phyloP scores from a whole-genome alignment of 2,888 invertebrate genomes.

The Pristionchus exspectatus region DNA sequence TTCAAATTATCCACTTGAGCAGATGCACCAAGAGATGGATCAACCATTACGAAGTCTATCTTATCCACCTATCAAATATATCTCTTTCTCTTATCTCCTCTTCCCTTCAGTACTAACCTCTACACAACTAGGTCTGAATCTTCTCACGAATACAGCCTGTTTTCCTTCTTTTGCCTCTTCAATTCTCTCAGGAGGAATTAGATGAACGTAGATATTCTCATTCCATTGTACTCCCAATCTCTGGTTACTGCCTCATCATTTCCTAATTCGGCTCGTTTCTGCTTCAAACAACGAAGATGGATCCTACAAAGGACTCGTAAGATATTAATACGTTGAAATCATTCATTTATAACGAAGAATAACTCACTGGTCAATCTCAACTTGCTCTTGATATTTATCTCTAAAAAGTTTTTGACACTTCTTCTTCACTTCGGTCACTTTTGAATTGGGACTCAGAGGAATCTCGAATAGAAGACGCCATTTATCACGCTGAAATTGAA shows the following conservation, averaged over 20 bases:
- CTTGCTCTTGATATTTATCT: conserved; percentile 64
- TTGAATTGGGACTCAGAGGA: conserved; percentile 60
- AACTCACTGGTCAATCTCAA: conserved; percentile 61
- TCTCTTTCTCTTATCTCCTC: conserved; percentile 55
- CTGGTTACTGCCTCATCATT: conserved; percentile 22
- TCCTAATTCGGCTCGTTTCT: conserved; percentile 23
- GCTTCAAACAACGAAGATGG: conserved; percentile 51
- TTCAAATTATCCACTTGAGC: conserved; percentile 15
- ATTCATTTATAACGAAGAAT: neutral
- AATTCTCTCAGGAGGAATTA: conserved; percentile 27
- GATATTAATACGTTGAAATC: too few species aligned
- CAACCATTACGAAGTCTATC: conserved; percentile 38
- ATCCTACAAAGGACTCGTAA: neutral
- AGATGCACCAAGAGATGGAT: neutral
- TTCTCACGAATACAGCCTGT: conserved; percentile 46
- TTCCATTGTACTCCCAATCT: conserved; percentile 45
- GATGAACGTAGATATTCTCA: conserved; percentile 43
- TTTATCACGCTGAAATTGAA: conserved; percentile 56
- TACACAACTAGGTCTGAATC: conserved; percentile 59
- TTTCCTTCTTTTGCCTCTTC: conserved; percentile 4
- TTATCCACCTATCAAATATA: conserved; percentile 1
- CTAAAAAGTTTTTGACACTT: conserved; percentile 66
- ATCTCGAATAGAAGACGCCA: conserved; percentile 68
- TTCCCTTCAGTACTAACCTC: conserved; percentile 53
- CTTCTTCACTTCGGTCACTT: conserved; percentile 64